Percentiles rank a stretch among this genome's conserved stretches.
Conservation (phyloP, 2,113 vertebrate species). For the Sander vitreus region DNA sequence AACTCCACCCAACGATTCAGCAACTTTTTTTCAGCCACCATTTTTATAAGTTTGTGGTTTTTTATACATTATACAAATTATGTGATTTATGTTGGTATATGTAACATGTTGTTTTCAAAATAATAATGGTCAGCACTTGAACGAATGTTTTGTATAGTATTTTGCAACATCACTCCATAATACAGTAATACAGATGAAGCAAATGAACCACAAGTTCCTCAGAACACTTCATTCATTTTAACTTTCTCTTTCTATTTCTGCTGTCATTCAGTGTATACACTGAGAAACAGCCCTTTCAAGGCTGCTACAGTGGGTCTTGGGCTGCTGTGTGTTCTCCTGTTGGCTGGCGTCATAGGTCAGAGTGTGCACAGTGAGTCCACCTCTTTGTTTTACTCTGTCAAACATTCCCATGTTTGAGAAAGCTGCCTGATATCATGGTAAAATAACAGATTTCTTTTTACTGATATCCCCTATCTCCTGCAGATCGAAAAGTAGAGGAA, state of each 20-base stretch:
- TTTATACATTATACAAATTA: neutral
- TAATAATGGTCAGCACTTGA: neutral
- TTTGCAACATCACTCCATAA: conserved; percentile 7
- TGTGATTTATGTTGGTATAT: neutral
- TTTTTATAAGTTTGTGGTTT: neutral
- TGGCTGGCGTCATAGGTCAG: conserved; percentile 67
- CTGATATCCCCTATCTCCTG: neutral
- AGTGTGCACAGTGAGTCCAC: conserved; percentile 67
- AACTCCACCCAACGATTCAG: too few species aligned
- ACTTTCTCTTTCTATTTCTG: conserved; percentile 9
- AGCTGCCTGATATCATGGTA: neutral
- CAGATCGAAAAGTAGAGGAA: conserved; percentile 50
- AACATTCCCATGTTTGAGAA: neutral
- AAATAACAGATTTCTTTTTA: neutral
- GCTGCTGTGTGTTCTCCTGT: conserved; percentile 64
- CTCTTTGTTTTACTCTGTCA: conserved; percentile 6
- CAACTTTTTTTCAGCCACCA: neutral
- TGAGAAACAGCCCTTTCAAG: conserved; percentile 66
- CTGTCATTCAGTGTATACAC: conserved; percentile 40
- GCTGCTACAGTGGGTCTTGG: conserved; percentile 54
- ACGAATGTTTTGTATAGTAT: neutral
- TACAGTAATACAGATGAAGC: neutral
- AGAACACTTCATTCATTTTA: conserved; percentile 7
- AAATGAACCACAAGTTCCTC: conserved; percentile 35
- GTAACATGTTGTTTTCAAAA: neutral